Conservation (phyloP, 2,888 invertebrate species). For the Dioctria linearis region DNA sequence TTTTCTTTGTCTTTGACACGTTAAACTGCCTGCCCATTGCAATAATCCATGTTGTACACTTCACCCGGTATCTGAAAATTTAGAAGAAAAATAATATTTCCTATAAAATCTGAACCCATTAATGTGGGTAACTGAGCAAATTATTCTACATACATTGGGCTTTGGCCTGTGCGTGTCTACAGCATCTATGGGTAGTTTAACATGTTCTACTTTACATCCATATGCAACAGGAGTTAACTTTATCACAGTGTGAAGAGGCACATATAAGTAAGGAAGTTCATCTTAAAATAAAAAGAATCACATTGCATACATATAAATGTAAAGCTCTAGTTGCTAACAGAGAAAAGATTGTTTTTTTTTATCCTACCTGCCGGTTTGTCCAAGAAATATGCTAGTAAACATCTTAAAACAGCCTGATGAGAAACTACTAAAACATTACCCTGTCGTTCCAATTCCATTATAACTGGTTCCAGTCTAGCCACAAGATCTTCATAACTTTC, state of each 20-base stretch:
- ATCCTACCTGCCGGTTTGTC: constrained; percentile 90
- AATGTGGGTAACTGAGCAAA: background rate
- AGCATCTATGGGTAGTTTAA: constrained; percentile 91
- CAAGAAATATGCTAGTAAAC: constrained; percentile 96
- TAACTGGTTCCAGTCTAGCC: constrained; percentile 96
- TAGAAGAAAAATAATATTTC: background rate
- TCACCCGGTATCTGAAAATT: constrained; percentile 55
- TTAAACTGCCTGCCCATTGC: constrained; percentile 16
- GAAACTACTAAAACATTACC: constrained; percentile 96
- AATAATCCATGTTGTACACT: constrained; percentile 31
- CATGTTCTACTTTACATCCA: constrained; percentile 96
- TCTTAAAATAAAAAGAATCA: constrained; percentile 73
- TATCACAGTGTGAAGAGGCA: constrained; percentile 95
- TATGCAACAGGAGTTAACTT: constrained; percentile 98
- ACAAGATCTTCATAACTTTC: constrained; percentile 99
- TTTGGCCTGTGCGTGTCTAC: constrained; percentile 97
- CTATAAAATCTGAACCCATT: background rate
- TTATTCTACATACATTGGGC: constrained; percentile 77
- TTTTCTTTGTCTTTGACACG: too few species aligned
- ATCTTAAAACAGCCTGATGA: constrained; percentile 96
- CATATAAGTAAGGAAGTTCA: constrained; percentile 91
- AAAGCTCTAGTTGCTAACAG: background rate
- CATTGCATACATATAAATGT: constrained; percentile 4
- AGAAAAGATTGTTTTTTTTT: background rate
- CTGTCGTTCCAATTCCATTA: constrained; percentile 98